Base-by-base conservation (phyloP, 2,797 vertebrate species). In the Xenopus petersii region DNA sequence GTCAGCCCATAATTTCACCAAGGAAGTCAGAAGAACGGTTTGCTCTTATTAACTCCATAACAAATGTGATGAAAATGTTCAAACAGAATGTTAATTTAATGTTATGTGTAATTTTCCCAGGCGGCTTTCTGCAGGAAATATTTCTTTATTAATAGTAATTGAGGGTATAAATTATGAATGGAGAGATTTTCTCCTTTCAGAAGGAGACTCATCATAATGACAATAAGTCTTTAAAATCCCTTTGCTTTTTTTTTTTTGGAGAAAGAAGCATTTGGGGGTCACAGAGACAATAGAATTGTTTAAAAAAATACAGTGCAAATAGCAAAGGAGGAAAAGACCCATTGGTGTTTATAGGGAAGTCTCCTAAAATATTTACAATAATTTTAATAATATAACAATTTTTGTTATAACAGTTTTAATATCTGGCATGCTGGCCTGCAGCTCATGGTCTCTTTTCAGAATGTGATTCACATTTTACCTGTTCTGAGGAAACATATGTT, bases 111-210 rank as follows among this genome's bases (percentile, higher is more conserved):
- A 98, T 97, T 94, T 95, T 96, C 93, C 93, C 92, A 93, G 89
- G 88, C 92, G 92, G 92, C 94, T 95, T 93, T 88, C 93, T 91
- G 89, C 93, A n/a, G 93, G 93, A 95, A 95, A 95, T 95, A 95
- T 95, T 95, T 96, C 95, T 98, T 98, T 98, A 98, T 98, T 98
- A 97, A 97, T 96, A 97, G 95, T 99, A 98, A 98, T 98, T 98
- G 96, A 97, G 93, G 93, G 90, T 96, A 98, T 99, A 97, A 98
- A 99, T 98, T 99, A 99, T 98, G 94, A 97, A 99, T 98, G 92
- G 93, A 92, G 91, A 89, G 94, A 97, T 96, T 96, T 96, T 94
- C 94, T 93, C 90, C 90, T 93, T 91, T 94, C 92, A 93, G 88
- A 87, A 89, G 93, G 94, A 96, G 95, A 95, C 93, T 93, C 92